Evolutionary conservation across 2,113 vertebrate genomes (phyloP), one percentile per base, ranked within the genome.

Genomic region (Brienomyrus longianalis): DNA sequence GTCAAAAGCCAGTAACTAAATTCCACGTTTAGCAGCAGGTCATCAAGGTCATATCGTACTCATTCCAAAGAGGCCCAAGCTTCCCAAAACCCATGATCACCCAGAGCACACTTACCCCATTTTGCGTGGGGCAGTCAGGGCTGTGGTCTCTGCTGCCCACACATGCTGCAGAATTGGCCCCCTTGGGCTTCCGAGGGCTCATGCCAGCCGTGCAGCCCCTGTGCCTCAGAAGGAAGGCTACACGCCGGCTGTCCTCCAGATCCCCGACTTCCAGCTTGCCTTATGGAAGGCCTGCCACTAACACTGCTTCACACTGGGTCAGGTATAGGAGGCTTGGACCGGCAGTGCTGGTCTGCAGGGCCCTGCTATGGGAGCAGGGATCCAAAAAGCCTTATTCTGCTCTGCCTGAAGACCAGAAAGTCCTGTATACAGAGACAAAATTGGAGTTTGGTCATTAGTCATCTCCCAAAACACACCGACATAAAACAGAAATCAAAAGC

Each of bases 231-330:
- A 95, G 92, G 56, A 95, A 96, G 92, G 94, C 92, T 21, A 93
- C 92, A 94, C 94, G 91, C 62, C 93, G 92, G 91, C 94, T 93
- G 94, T 92, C 92, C 43, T 91, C 94, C 88, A 88, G 90, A 93
- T 95, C 93, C 88, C 93, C 94, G 92, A 91, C 91, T 94, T 96
- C 96, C 95, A 96, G 96, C 92, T 95, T 96, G 95, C 86, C 90
- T 92, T 52, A 86, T 88, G 87, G 70, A 54, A 89, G 39, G 45
- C 66, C 23, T 48, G 47, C 87, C 45, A 21, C 88, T 74, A 59
- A 91, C 3, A 89, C 92, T 91, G 91, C 93, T 93, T n/a, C n/a
- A n/a, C n/a, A n/a, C n/a, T n/a, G 21, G 31, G 50, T 43, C 45
- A 39, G n/a, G 17, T 56, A 51, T 39, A 86, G 89, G 83, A 83